Evolutionary conservation across 2,113 vertebrate genomes (phyloP).

Genomic region (Brachyhypopomus gauderio): DNA sequence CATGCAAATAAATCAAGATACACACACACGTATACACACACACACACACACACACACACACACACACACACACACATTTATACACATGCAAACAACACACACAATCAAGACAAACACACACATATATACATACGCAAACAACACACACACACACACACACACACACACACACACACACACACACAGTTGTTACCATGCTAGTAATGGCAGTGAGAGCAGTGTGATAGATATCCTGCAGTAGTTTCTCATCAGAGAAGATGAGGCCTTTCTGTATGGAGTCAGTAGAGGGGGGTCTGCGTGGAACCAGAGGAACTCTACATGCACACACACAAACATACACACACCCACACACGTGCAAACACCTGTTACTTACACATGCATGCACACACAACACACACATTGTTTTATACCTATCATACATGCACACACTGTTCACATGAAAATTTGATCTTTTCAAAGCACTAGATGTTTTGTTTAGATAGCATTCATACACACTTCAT

Average conservation of each 20-base stretch:
- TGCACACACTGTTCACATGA: not conserved
- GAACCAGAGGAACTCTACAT: constrained; percentile 70
- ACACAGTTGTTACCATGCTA: constrained; percentile 73
- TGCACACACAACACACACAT: not conserved
- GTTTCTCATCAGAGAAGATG: constrained; percentile 66
- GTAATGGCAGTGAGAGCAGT: constrained; percentile 70
- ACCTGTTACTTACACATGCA: no score
- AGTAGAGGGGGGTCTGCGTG: constrained; percentile 62
- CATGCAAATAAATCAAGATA: no score
- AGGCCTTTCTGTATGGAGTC: constrained; percentile 61
- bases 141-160: not conserved
- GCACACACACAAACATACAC: constrained; percentile 26
- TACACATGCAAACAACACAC: not conserved
- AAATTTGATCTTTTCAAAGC: no score
- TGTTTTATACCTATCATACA: not conserved
- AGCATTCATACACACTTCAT: no score
- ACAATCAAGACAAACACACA: not conserved
- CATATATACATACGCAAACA: not conserved
- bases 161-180: no score
- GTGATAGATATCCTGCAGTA: constrained; percentile 73
- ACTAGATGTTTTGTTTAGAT: no score
- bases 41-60: not conserved
- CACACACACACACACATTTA: not conserved
- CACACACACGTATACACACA: not conserved
- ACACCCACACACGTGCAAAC: not conserved